Evolutionary conservation across 2,888 invertebrate genomes (phyloP).

Genomic region (Suillia variegata): DNA sequence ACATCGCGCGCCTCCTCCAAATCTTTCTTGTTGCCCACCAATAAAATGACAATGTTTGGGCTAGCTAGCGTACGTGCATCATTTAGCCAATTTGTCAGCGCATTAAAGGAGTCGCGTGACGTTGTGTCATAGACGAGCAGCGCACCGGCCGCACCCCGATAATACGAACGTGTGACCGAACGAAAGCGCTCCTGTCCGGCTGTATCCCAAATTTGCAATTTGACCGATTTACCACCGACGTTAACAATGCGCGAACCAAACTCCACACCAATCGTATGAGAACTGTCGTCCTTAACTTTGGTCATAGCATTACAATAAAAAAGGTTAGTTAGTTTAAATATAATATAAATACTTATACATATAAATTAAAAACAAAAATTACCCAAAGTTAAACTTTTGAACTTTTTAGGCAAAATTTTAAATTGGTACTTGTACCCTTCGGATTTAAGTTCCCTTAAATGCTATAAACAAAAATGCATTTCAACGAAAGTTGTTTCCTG

Average conservation of each 20-base stretch:
- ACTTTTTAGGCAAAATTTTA: too few species aligned
- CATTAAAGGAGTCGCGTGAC: constrained; percentile 90
- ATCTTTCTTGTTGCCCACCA: constrained; percentile 84
- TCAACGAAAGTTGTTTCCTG: too few species aligned
- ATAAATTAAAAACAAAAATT: neutral
- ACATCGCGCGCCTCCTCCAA: constrained; percentile 81
- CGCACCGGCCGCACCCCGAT: constrained; percentile 90
- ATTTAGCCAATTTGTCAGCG: constrained; percentile 83
- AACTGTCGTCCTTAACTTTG: constrained; percentile 80
- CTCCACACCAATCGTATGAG: constrained; percentile 85
- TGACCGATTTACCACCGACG: constrained; percentile 81
- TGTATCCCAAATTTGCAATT: constrained; percentile 81
- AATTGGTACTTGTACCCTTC: too few species aligned
- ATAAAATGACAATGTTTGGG: constrained; percentile 78
- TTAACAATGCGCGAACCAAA: constrained; percentile 86
- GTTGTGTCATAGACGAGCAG: constrained; percentile 89
- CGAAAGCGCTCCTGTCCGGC: constrained; percentile 62
- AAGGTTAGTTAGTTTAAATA: neutral
- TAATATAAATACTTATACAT: neutral
- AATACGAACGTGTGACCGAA: constrained; percentile 77
- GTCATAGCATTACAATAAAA: neutral
- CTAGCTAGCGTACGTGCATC: constrained; percentile 81
- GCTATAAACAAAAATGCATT: too few species aligned
- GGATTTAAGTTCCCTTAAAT: too few species aligned
- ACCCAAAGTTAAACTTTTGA: too few species aligned